Base-by-base conservation (phyloP, 1,140 invertebrate genomes). In the Conus ventricosus region DNA sequence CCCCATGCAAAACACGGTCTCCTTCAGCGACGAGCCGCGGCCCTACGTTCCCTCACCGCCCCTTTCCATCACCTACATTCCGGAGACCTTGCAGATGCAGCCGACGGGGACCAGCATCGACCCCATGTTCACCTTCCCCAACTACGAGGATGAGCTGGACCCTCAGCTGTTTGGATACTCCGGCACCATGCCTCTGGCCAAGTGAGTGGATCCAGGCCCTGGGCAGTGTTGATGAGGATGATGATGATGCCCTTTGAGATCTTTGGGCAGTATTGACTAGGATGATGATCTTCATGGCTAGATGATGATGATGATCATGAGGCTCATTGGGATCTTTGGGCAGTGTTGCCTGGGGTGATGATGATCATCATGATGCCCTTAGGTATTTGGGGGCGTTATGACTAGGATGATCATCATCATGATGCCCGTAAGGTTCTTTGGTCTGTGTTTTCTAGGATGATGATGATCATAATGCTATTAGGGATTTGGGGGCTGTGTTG, bases 1-100 rank as follows among this genome's bases (percentile, higher is more conserved):
- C 20, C 4, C 81, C 51, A 54, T 5, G 17, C 17, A 20, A 4
- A 60, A 84, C 82, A 25, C 8, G 23, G 57, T 83, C 15, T 15
- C 23, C 53, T 76, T 78, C 54, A 15, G 25, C 15, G n/a, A 15
- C 23, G 51, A 23, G 7, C 23, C 39, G 1, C 6, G 53, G 39
- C 82, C 87, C 17, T 88, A 84, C 54, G 85, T 80, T 4, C 87
- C 76, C n/a, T 81, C 87, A 53, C 84, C 87, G 20, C 87, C 89
- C 5, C 75, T 90, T 13, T 78, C 85, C 53, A 51, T 85, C 8
- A 78, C 75, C 27, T 90, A 89, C 82, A 82, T 88, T 11, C 89
- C 89, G 4, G 87, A 90, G 57, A 78, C 25, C 15, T 67, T 90
- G 60, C 83, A 87, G 60, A 51, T 78, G 17, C 39, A 11, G 84